Evolutionary conservation across 2,113 vertebrate genomes (phyloP), one percentile per base, ranked within the genome.

Genomic region (Beaufortia kweichowensis): DNA sequence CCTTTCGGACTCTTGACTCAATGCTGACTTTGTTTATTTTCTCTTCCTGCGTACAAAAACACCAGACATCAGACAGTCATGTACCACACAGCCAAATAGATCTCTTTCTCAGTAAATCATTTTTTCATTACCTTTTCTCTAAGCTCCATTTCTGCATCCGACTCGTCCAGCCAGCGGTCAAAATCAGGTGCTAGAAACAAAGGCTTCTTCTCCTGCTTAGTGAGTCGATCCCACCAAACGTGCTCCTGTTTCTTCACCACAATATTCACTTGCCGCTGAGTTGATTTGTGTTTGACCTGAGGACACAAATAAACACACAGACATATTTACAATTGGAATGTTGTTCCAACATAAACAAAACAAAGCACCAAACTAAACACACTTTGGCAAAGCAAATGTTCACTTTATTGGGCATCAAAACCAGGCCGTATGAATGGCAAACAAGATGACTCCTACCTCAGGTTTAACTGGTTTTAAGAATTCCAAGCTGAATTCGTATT

Each of bases 141-240:
- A 63, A 98, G 93, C 83, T 99, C 97, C 94, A 94, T 94, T 84
- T 99, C 97, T 0, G 96, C 96, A 55, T 98, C 97, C 0, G 97
- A 99, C 78, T 99, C 97, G 0, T 98, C 96, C 78, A 98, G 70
- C 97, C 97, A 98, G 82, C 96, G 96, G 84, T 99, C 97, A 8
- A 98, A 98, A 84, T 99, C 97, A 0, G 96, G 96, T 0, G 88
- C 88, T 35, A 99, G 84, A 83, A 98, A 98, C 26, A 94, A 81
- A 0, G 96, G 97, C 53, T 94, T 96, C 50, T 94, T 94, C 87
- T 96, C 95, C 61, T 95, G 95, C 70, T 87, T 88, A 23, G 92
- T 93, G 73, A 97, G 91, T 28, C 96, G 90, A 57, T 94, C 91
- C 97, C 97, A 99, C 97, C 97, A 99, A 69, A 86, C 91, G 60